These are phyloP conservation scores for Asbolus verrucosus DNA, from an alignment of 1,140 invertebrate genomes.

Conservation along the genomic window DNA sequence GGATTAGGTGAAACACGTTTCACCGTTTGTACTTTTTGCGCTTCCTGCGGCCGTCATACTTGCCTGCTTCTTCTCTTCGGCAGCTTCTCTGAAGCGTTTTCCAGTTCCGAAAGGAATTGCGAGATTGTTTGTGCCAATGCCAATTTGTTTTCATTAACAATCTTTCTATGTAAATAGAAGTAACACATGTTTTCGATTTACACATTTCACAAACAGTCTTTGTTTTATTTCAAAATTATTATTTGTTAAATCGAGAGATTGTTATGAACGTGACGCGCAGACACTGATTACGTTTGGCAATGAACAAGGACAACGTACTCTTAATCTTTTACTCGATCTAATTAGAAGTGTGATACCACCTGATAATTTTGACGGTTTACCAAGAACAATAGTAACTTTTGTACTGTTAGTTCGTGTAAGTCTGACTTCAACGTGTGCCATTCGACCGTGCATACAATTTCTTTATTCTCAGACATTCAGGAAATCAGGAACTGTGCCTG, in stretches of 20 bases:
- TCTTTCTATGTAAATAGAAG: slow-evolving; percentile 24
- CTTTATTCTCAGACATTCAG: no score
- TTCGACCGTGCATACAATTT: no score
- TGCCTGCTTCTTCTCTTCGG: not conserved
- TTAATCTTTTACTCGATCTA: no score
- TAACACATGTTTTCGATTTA: slow-evolving; percentile 31
- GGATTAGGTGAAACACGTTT: slow-evolving; percentile 7
- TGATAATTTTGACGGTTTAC: no score
- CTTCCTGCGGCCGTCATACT: slow-evolving; percentile 13
- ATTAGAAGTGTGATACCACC: no score
- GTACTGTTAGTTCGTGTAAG: no score
- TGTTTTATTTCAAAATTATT: slow-evolving; percentile 32
- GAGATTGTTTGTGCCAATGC: slow-evolving; percentile 6
- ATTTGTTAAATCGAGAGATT: no score
- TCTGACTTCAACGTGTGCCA: no score
- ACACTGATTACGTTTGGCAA: no score
- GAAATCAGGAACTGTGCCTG: no score
- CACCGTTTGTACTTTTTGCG: slow-evolving; percentile 14
- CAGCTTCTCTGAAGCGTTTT: not conserved
- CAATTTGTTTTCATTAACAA: slow-evolving; percentile 28
- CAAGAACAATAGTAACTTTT: no score
- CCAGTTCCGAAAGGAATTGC: not conserved
- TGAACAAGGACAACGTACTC: no score
- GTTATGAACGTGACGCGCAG: not conserved
- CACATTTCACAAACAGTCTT: slow-evolving; percentile 9